Conservation (phyloP, 1,140 invertebrate species). For the Tetramorium parvispinum region DNA sequence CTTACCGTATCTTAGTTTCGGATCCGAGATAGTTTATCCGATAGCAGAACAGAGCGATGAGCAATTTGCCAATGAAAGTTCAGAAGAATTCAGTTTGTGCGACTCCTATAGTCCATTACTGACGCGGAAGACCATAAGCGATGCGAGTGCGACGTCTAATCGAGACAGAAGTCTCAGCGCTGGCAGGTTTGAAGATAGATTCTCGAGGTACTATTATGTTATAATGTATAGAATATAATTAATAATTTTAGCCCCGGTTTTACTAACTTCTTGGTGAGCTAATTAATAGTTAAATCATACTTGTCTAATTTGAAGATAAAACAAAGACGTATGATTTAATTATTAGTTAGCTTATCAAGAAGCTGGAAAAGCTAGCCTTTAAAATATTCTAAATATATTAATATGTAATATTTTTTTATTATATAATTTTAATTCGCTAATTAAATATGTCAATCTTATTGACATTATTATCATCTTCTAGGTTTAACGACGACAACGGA, state of each 20-base stretch:
- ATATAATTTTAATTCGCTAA: constrained; percentile 21
- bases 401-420: too few species aligned
- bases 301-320: too few species aligned
- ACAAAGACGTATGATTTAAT: too few species aligned
- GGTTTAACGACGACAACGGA: constrained; percentile 80
- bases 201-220: constrained; percentile 74
- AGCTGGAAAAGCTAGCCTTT: too few species aligned
- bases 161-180: constrained; percentile 79
- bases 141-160: constrained; percentile 76
- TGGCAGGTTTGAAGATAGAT: constrained; percentile 81
- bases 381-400: too few species aligned
- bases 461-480: constrained; percentile 53
- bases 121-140: constrained; percentile 84
- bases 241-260: too few species aligned
- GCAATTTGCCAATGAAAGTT: constrained; percentile 86
- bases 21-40: constrained; percentile 92
- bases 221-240: too few species aligned
- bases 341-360: too few species aligned
- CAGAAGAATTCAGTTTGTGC: constrained; percentile 81
- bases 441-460: neutral
- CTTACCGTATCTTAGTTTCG: constrained; percentile 89
- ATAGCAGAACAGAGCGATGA: constrained; percentile 94
- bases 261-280: too few species aligned
- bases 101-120: constrained; percentile 89
- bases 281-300: too few species aligned